phyloP scores from a whole-genome alignment of 2,113 vertebrate genomes.

The Cynoglossus semilaevis region DNA sequence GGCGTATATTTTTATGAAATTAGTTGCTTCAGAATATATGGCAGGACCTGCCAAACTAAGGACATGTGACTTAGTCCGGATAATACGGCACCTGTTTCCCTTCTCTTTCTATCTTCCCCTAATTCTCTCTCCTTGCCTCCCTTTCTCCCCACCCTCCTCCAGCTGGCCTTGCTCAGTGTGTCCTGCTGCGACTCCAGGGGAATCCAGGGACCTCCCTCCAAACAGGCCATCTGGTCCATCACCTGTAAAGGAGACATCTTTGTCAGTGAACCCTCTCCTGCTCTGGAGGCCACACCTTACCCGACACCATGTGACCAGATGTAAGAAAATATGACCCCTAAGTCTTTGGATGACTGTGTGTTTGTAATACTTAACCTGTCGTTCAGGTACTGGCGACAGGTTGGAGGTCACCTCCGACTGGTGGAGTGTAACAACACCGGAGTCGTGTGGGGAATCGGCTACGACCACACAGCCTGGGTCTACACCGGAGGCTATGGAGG shows the following conservation, averaged over 20 bases:
- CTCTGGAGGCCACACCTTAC: constrained; percentile 81
- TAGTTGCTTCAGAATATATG: too few relatives aligned
- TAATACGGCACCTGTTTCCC: too few relatives aligned
- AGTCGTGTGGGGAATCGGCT: constrained; percentile 92
- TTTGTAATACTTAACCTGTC: too few relatives aligned
- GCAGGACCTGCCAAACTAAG: too few relatives aligned
- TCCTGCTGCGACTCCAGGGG: constrained; percentile 89
- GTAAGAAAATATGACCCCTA: constrained; percentile 61
- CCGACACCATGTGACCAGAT: constrained; percentile 89
- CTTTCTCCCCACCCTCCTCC: constrained; percentile 1
- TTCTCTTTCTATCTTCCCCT: not conserved
- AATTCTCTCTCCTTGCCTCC: not conserved
- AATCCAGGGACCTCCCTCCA: constrained; percentile 86
- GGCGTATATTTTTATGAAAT: too few relatives aligned
- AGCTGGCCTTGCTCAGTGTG: constrained; percentile 88
- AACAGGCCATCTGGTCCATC: constrained; percentile 91
- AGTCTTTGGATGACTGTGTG: too few relatives aligned
- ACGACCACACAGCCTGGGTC: constrained; percentile 90
- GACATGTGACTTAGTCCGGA: too few relatives aligned
- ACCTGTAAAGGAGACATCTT: constrained; percentile 98
- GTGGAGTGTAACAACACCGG: constrained; percentile 86
- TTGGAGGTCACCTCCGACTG: constrained; percentile 89
- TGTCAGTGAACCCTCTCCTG: constrained; percentile 86
- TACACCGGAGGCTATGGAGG: constrained; percentile 89
- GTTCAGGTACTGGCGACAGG: constrained; percentile 92